phyloP scores from a whole-genome alignment of 2,113 vertebrate genomes.

The Crotalus tigris region DNA sequence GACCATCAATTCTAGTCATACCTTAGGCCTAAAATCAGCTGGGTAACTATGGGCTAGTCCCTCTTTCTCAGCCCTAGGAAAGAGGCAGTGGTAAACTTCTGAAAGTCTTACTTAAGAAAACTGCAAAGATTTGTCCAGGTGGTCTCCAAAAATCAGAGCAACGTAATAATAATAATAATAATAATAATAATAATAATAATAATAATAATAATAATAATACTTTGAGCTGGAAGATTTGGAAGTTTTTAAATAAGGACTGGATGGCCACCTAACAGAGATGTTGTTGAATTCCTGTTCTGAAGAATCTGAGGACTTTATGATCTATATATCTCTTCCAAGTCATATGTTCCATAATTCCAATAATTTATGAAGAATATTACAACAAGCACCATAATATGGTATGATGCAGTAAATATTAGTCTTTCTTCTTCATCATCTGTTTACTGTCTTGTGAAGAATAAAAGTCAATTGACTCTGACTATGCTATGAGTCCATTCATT shows the following conservation, averaged over 20 bases:
- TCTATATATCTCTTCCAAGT: background rate
- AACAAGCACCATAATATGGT: background rate
- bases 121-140: background rate
- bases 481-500: background rate
- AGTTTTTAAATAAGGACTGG: background rate
- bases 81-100: background rate
- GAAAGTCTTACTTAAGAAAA: background rate
- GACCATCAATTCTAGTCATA: background rate
- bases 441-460: background rate
- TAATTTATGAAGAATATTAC: background rate
- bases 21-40: background rate
- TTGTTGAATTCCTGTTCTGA: background rate
- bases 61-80: background rate
- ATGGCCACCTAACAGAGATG: background rate
- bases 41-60: background rate
- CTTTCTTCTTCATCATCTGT: background rate
- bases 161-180: too few species aligned
- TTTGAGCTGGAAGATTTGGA: background rate
- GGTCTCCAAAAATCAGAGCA: background rate
- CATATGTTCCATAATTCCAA: background rate
- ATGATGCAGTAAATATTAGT: background rate
- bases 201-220: too few species aligned
- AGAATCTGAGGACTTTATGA: background rate
- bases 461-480: background rate
- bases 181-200: too few species aligned